phyloP scores from a whole-genome alignment of 37 sponge, comb jelly and placozoan species.

The Aplysina aerophoba region DNA sequence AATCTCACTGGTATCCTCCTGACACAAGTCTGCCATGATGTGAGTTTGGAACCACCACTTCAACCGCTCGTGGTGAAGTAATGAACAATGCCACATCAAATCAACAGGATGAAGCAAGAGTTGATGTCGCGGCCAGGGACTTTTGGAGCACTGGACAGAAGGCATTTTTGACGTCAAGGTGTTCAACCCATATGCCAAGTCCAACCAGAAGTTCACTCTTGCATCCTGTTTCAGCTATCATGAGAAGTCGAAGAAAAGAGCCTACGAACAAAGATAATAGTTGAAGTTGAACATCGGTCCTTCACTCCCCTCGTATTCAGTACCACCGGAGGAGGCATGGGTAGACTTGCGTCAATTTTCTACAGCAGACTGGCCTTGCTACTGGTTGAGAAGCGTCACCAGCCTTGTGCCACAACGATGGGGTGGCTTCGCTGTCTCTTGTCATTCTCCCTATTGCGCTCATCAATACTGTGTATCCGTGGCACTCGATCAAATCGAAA shows the following conservation, averaged over 20 bases:
- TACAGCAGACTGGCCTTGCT: conserved; percentile 17
- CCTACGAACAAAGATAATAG: conserved; percentile 15
- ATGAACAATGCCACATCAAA: not conserved
- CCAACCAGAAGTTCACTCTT: conserved; percentile 30
- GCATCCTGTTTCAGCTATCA: conserved; percentile 19
- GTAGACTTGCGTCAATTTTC: conserved; percentile 19
- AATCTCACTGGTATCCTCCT: conserved; percentile 27
- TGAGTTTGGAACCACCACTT: conserved; percentile 12
- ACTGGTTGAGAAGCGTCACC: too few species aligned
- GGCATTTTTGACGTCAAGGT: conserved; percentile 32
- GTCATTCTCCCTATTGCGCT: too few species aligned
- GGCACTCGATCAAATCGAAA: too few species aligned
- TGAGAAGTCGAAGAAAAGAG: not conserved
- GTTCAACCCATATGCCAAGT: conserved; percentile 31
- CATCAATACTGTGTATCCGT: too few species aligned
- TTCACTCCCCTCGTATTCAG: conserved; percentile 12
- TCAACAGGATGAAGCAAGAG: conserved; percentile 23
- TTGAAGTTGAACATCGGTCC: conserved; percentile 17
- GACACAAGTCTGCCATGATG: conserved; percentile 26
- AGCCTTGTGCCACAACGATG: too few species aligned
- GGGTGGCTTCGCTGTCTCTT: too few species aligned
- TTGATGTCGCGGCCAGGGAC: conserved; percentile 5
- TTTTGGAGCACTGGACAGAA: conserved; percentile 26
- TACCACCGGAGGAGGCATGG: conserved; percentile 20
- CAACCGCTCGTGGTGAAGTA: conserved; percentile 23